Conservation (phyloP, 2,888 invertebrate genomes). For the Eilema sororculum region DNA sequence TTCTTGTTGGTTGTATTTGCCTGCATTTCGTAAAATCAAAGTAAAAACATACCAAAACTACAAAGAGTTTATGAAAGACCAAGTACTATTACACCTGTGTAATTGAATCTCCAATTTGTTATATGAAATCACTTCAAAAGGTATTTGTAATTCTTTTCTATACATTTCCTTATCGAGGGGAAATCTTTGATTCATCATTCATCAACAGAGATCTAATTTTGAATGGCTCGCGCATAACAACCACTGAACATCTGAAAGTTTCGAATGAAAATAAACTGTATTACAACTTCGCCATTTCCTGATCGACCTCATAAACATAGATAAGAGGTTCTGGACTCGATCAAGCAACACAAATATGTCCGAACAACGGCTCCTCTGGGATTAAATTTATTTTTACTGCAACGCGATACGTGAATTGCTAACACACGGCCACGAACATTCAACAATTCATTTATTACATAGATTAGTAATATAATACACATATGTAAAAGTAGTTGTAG, state of each 20-base stretch:
- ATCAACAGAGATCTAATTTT: slow-evolving; percentile 52
- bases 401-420: slow-evolving; percentile 66
- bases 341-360: slow-evolving; percentile 72
- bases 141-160: slow-evolving; percentile 19
- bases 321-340: slow-evolving; percentile 75
- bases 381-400: slow-evolving; percentile 75
- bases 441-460: not conserved
- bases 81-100: not conserved
- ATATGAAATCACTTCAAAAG: slow-evolving; percentile 41
- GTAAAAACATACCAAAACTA: not conserved
- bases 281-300: slow-evolving; percentile 74
- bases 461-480: too few relatives aligned
- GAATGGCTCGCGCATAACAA: slow-evolving; percentile 42
- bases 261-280: slow-evolving; percentile 72
- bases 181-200: slow-evolving; percentile 54
- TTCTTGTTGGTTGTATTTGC: not conserved
- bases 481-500: too few relatives aligned
- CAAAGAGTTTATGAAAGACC: not conserved
- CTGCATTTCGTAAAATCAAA: slow-evolving; percentile 5
- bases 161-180: slow-evolving; percentile 28
- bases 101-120: not conserved
- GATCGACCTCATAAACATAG: slow-evolving; percentile 77
- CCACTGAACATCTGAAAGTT: slow-evolving; percentile 47
- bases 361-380: slow-evolving; percentile 56
- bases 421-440: slow-evolving; percentile 30